A percentile compares a stretch with the other conserved stretches of the same genome.
phyloP scores from a whole-genome alignment of 2,113 vertebrate species.

The Chlorocebus sabaeus region DNA sequence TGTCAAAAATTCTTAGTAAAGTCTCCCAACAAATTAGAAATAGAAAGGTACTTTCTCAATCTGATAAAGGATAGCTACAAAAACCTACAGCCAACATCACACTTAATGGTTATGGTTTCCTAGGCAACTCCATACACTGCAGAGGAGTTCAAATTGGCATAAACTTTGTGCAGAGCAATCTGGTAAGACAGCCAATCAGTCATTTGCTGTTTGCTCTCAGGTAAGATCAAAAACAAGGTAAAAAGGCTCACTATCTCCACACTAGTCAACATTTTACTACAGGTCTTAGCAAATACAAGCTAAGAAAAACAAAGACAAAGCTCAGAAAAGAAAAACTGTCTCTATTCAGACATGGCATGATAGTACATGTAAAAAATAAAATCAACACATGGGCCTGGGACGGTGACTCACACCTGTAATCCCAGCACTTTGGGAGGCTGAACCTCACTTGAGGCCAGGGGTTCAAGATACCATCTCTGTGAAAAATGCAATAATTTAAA shows the following conservation, averaged over 20 bases:
- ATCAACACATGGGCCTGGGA: not conserved
- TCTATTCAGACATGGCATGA: not conserved
- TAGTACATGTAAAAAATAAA: not conserved
- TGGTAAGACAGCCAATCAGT: not conserved
- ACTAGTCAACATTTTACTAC: not conserved
- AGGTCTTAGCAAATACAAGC: not conserved
- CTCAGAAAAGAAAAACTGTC: not conserved
- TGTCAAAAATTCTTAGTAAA: conserved; percentile 30
- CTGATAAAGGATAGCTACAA: not conserved
- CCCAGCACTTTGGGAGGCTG: too few species aligned
- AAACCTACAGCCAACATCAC: not conserved
- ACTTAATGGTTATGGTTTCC: conserved; percentile 26
- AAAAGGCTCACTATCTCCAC: not conserved
- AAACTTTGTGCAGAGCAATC: not conserved
- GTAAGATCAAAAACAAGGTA: not conserved
- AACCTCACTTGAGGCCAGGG: too few species aligned
- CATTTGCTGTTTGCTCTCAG: not conserved
- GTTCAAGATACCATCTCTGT: too few species aligned
- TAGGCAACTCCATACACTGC: not conserved
- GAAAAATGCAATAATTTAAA: too few species aligned
- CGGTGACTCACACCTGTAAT: too few species aligned
- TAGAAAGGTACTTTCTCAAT: not conserved
- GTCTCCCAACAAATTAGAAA: not conserved
- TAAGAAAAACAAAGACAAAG: not conserved
- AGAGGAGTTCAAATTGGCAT: not conserved